Evolutionary conservation across 2,888 invertebrate genomes (phyloP).

Genomic region (Myopa testacea): DNA sequence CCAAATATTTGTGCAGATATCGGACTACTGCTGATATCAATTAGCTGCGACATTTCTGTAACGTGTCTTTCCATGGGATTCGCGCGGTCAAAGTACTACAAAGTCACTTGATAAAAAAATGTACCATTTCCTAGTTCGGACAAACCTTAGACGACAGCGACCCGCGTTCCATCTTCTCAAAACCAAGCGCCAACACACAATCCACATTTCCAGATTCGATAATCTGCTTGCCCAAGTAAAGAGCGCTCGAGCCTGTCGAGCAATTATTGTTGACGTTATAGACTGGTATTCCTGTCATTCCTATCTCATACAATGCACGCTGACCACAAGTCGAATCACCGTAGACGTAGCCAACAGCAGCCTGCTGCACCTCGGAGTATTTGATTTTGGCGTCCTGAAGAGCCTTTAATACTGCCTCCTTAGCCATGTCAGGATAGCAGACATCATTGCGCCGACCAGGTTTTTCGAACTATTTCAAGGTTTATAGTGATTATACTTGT

Average conservation of each 20-base stretch:
- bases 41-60: constrained; percentile 83
- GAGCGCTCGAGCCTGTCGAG: constrained; percentile 94
- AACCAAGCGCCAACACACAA: constrained; percentile 92
- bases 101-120: not conserved
- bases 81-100: constrained; percentile 81
- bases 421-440: constrained; percentile 96
- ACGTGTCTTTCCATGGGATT: constrained; percentile 92
- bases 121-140: not conserved
- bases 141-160: constrained; percentile 80
- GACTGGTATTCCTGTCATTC: constrained; percentile 96
- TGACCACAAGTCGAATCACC: constrained; percentile 98
- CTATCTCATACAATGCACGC: constrained; percentile 92
- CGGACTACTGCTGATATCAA: constrained; percentile 85
- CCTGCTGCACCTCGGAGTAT: constrained; percentile 86
- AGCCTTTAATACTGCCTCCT: constrained; percentile 91
- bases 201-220: constrained; percentile 89
- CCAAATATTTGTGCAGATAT: constrained; percentile 96
- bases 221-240: constrained; percentile 90
- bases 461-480: constrained; percentile 82
- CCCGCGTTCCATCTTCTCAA: constrained; percentile 98
- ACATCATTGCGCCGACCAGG: constrained; percentile 83
- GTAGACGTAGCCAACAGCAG: constrained; percentile 92
- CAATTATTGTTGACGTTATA: constrained; percentile 99
- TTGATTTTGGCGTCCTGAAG: constrained; percentile 83
- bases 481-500: too few species aligned